Evolutionary conservation across 2,797 vertebrate species (phyloP).

Genomic region (Holocentrus rufus): DNA sequence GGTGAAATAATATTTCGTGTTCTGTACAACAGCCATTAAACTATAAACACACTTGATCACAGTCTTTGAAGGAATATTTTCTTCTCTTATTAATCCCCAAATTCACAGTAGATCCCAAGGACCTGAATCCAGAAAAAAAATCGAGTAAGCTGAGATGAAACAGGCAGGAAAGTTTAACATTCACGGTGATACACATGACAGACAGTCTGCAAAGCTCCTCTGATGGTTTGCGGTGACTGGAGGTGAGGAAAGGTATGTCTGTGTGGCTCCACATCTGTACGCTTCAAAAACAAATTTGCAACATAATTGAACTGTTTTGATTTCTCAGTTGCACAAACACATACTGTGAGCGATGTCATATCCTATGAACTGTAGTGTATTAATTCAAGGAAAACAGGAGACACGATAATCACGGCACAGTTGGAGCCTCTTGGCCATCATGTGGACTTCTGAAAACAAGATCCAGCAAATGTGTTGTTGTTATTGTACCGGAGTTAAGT

Average conservation of each 20-base stretch:
- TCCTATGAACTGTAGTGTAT: too few species aligned
- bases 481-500: neutral
- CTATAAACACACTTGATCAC: slow-evolving; percentile 3
- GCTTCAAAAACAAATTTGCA: neutral
- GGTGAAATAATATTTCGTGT: slow-evolving; percentile 13
- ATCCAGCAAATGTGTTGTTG: neutral
- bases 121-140: neutral
- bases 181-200: slow-evolving; percentile 2
- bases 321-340: neutral
- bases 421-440: neutral
- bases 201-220: neutral
- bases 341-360: too few species aligned
- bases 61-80: slow-evolving; percentile 6
- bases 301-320: slow-evolving; percentile 3
- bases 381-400: neutral
- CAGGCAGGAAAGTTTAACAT: slow-evolving; percentile 20
- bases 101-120: neutral
- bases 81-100: neutral
- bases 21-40: slow-evolving; percentile 40
- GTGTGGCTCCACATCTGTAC: neutral
- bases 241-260: neutral
- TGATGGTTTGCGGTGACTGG: neutral
- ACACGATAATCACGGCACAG: neutral
- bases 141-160: neutral
- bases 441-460: neutral